phyloP scores from a whole-genome alignment of 2,888 invertebrate genomes.

The Drosophila neonasuta region DNA sequence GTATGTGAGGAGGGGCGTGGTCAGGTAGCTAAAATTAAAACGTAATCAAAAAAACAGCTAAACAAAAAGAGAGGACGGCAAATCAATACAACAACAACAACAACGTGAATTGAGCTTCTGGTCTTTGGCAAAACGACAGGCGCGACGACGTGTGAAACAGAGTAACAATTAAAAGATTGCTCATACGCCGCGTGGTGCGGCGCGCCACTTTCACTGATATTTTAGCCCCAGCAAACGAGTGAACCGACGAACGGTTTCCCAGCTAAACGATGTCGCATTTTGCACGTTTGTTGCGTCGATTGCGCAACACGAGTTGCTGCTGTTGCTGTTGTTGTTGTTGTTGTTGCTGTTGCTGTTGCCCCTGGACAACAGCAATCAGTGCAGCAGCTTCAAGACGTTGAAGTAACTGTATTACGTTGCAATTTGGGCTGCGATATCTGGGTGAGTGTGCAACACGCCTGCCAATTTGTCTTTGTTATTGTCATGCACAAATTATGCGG shows the following conservation, averaged over 20 bases:
- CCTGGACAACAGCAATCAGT: slow-evolving; percentile 37
- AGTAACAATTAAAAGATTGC: slow-evolving; percentile 62
- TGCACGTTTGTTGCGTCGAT: slow-evolving; percentile 53
- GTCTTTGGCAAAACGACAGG: slow-evolving; percentile 47
- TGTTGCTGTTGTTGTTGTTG: slow-evolving; percentile 3
- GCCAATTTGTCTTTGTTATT: slow-evolving; percentile 51
- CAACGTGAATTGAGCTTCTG: slow-evolving; percentile 50
- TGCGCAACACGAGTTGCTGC: slow-evolving; percentile 52
- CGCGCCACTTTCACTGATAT: slow-evolving; percentile 76
- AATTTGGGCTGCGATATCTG: slow-evolving; percentile 60
- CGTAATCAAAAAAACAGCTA: slow-evolving; percentile 55
- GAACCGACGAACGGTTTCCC: slow-evolving; percentile 50
- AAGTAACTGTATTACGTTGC: slow-evolving; percentile 56
- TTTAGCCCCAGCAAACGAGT: slow-evolving; percentile 18
- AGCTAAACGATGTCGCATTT: slow-evolving; percentile 56
- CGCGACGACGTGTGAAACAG: slow-evolving; percentile 69
- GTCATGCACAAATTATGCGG: slow-evolving; percentile 59
- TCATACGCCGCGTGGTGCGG: slow-evolving; percentile 65
- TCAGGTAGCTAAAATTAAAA: slow-evolving; percentile 49
- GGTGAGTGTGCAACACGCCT: slow-evolving; percentile 71
- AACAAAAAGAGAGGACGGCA: slow-evolving; percentile 25
- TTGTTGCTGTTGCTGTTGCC: slow-evolving; percentile 17
- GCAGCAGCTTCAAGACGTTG: slow-evolving; percentile 18
- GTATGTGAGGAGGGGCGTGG: slow-evolving; percentile 21
- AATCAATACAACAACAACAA: slow-evolving; percentile 56